These are phyloP conservation scores for Ecliptopera silaceata DNA, from an alignment of 2,888 invertebrate species.

Conservation along the genomic window DNA sequence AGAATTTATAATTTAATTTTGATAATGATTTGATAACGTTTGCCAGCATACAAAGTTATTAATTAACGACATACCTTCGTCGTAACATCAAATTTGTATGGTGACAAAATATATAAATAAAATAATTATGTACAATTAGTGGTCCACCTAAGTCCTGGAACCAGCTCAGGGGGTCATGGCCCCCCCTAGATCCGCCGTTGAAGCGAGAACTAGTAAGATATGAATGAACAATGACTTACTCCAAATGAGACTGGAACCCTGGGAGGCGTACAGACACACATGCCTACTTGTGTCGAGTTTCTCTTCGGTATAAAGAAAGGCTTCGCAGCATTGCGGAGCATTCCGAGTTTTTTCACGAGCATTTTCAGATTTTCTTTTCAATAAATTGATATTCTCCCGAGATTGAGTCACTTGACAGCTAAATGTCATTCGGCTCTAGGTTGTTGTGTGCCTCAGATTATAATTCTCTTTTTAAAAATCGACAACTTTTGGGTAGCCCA, in stretches of 20 bases:
- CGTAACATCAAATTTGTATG: too few relatives aligned
- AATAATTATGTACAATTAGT: too few relatives aligned
- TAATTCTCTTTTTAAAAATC: not conserved
- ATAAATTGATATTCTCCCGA: not conserved
- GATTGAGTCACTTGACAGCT: not conserved
- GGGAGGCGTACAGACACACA: constrained; percentile 25
- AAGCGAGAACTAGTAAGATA: too few relatives aligned
- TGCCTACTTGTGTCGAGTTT: constrained; percentile 23
- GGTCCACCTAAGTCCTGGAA: too few relatives aligned
- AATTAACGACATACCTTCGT: too few relatives aligned
- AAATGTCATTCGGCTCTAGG: not conserved
- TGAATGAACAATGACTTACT: constrained; percentile 18
- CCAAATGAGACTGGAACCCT: constrained; percentile 27
- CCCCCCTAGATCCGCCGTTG: too few relatives aligned
- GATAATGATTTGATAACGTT: too few relatives aligned
- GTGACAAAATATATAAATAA: too few relatives aligned
- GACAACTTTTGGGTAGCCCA: too few relatives aligned
- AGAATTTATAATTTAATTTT: too few relatives aligned
- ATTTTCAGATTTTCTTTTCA: constrained; percentile 6
- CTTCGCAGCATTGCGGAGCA: constrained; percentile 16
- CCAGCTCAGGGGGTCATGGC: too few relatives aligned
- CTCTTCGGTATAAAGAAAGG: constrained; percentile 25
- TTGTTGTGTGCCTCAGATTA: not conserved
- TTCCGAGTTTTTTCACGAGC: constrained; percentile 18
- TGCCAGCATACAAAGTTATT: too few relatives aligned